Evolutionary conservation across 1,140 invertebrate genomes (phyloP), one percentile per base, ranked within the genome.

Genomic region (Sweltsa coloradensis): DNA sequence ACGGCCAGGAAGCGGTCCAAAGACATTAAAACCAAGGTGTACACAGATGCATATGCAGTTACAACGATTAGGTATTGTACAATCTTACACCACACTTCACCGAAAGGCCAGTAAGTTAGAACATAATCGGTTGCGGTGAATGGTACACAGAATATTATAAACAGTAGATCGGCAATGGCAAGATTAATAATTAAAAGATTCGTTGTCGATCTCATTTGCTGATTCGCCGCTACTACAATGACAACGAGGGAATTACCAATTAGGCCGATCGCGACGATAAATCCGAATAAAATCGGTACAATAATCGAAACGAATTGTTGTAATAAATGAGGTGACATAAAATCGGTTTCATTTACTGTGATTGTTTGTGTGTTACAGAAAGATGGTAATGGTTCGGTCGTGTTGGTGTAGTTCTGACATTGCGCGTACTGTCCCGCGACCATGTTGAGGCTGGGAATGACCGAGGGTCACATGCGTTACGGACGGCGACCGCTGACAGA

Each of bases 141-240:
- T 0, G 93, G 93, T 23, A 97, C 90, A 68, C 93, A 97, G 65
- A 97, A 92, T 36, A 93, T 78, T 29, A 97, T 89, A 64, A 97
- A 97, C 5, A 94, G 75, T 6, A 97, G 69, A 65, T 97, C 93
- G 5, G 93, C 92, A 16, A 89, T 71, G 1, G 88, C 87, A 39
- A 90, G 64, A 60, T 90, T 90, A 48, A 87, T 85, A 50, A 96
- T 95, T 3, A 95, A 74, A 29, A 94, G 73, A 60, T 96, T 95
- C 19, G 91, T 95, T 2, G 90, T 93, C 5, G 87, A 90, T 53
- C 89, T 71, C 89, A 95, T 94, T 58, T 86, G 81, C 43, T 86
- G 81, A 67, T 94, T 92, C 3, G 79, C 80, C 9, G 81, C 76
- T 0, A 91, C 85, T 1, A 92, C 82, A 23, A 77, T 63, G 11